These are phyloP conservation scores for Threskiornis aethiopicus DNA, from an alignment of 2,797 vertebrate genomes.

Conservation along the genomic window DNA sequence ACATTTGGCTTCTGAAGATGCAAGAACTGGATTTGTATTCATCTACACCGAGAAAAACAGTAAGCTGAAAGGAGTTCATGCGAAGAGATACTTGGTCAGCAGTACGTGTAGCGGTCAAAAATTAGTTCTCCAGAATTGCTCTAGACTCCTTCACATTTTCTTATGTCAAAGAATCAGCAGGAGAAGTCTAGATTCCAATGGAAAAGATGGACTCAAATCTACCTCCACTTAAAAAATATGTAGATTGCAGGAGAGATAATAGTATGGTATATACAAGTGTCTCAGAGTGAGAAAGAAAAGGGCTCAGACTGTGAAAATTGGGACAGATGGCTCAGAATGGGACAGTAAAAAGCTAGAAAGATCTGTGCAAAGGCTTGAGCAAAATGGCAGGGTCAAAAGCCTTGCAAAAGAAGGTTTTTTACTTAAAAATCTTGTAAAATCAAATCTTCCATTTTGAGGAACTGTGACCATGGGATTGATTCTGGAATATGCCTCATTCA, in stretches of 20 bases:
- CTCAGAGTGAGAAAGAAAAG: not conserved
- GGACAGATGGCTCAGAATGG: not conserved
- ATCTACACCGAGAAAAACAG: not conserved
- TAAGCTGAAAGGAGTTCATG: not conserved
- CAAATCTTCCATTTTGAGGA: accelerated
- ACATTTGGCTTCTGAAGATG: not conserved
- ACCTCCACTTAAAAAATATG: not conserved
- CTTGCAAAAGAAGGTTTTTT: not conserved
- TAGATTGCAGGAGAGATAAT: not conserved
- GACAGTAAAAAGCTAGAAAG: not conserved
- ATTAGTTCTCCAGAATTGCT: not conserved
- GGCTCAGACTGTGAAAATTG: not conserved
- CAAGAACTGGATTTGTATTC: not conserved
- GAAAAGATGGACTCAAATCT: not conserved
- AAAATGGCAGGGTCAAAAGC: not conserved
- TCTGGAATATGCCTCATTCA: not conserved
- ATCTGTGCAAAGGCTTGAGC: not conserved
- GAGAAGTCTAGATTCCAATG: not conserved
- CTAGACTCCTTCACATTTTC: not conserved
- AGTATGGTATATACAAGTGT: not conserved
- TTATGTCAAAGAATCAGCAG: not conserved
- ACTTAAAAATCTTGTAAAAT: not conserved
- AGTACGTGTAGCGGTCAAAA: not conserved
- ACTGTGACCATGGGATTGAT: not conserved
- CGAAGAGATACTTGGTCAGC: not conserved